A percentile compares a stretch with the other conserved stretches of the same genome.
phyloP scores from a whole-genome alignment of 2,113 vertebrate genomes.

The Chrysochloris asiatica region DNA sequence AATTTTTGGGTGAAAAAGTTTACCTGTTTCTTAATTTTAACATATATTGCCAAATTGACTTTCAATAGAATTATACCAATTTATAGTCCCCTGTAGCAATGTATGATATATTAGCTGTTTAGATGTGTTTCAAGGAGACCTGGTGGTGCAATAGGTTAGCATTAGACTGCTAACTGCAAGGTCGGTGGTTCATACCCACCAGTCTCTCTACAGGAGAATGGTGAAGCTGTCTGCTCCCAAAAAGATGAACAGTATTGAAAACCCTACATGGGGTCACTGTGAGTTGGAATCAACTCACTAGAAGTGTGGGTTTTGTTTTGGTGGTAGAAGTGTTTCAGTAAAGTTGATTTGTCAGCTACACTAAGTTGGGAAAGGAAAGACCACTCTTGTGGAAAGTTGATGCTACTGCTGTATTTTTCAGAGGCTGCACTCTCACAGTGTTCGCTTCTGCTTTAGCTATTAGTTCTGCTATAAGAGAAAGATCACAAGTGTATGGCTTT shows the following conservation, averaged over 20 bases:
- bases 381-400: neutral
- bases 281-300: too few species aligned
- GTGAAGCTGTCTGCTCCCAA: too few species aligned
- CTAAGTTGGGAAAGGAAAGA: neutral
- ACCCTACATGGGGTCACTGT: too few species aligned
- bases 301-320: too few species aligned
- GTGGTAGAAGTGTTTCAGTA: neutral
- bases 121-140: neutral
- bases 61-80: neutral
- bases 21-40: constrained; percentile 18
- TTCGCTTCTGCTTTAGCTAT: neutral
- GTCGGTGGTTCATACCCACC: too few species aligned
- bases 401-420: neutral
- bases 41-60: constrained; percentile 1
- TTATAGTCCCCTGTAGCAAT: neutral
- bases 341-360: neutral
- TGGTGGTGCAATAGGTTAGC: too few species aligned
- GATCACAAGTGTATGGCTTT: neutral
- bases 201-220: too few species aligned
- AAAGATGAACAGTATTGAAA: too few species aligned
- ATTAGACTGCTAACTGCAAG: too few species aligned
- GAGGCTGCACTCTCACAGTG: neutral
- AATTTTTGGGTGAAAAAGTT: constrained; percentile 16
- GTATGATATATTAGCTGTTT: neutral
- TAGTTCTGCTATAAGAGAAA: neutral